Evolutionary conservation across 2,113 vertebrate genomes (phyloP).

Genomic region (Megaptera novaeangliae): DNA sequence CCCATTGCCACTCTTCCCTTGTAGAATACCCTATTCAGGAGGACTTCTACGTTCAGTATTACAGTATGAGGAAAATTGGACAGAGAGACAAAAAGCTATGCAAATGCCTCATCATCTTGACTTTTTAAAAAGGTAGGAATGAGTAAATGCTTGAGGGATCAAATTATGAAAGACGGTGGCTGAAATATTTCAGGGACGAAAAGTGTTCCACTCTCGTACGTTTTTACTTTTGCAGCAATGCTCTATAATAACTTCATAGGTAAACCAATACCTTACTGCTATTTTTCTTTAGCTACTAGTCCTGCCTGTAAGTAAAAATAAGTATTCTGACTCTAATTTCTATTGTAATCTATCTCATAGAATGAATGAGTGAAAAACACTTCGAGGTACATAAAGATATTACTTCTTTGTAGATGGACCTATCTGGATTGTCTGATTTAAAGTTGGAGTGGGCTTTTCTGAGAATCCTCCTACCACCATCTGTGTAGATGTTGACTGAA

Average conservation of each 20-base stretch:
- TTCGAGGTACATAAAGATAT: neutral
- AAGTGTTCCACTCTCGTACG: fast-evolving
- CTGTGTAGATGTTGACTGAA: neutral
- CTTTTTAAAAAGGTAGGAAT: neutral
- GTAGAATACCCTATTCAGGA: neutral
- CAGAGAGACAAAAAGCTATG: neutral
- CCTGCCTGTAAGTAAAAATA: neutral
- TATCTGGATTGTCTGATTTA: neutral
- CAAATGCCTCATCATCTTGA: neutral
- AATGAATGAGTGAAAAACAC: neutral
- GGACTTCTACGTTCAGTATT: neutral
- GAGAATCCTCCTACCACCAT: neutral
- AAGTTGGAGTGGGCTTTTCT: neutral
- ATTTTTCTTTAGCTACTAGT: neutral
- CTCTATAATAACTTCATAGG: neutral
- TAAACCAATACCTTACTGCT: neutral
- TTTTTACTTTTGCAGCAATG: neutral
- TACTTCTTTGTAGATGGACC: neutral
- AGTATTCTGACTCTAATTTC: neutral
- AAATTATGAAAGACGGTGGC: neutral
- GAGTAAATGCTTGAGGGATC: neutral
- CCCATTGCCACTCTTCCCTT: neutral
- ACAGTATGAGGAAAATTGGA: neutral
- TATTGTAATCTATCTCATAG: neutral
- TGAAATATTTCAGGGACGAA: neutral